phyloP scores from a whole-genome alignment of 2,113 vertebrate genomes.

The Sinocyclocheilus anophthalmus region DNA sequence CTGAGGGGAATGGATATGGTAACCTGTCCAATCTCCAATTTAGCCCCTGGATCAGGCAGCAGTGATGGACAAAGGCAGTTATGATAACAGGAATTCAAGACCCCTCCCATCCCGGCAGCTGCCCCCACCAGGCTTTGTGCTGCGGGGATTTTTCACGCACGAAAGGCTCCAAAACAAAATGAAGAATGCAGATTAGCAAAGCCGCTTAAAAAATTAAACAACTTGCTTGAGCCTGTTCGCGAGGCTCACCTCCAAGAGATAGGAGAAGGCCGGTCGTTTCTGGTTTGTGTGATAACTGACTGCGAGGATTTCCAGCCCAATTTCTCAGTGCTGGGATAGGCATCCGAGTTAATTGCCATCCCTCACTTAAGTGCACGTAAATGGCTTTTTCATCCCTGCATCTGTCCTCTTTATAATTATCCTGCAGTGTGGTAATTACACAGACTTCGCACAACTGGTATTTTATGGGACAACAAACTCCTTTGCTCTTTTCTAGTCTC shows the following conservation, averaged over 20 bases:
- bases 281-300: slow-evolving; percentile 53
- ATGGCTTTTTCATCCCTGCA: slow-evolving; percentile 57
- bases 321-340: slow-evolving; percentile 54
- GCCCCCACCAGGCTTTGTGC: slow-evolving; percentile 46
- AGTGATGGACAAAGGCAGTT: slow-evolving; percentile 36
- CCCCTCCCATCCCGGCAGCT: slow-evolving; percentile 32
- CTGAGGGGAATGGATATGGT: slow-evolving; percentile 15
- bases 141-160: slow-evolving; percentile 56
- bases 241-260: slow-evolving; percentile 56
- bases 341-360: slow-evolving; percentile 54
- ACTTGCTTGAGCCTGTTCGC: slow-evolving; percentile 33
- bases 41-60: slow-evolving; percentile 30
- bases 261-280: slow-evolving; percentile 40
- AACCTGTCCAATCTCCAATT: slow-evolving; percentile 37
- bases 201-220: slow-evolving; percentile 58
- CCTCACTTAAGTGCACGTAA: slow-evolving; percentile 57
- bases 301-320: slow-evolving; percentile 45
- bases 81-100: slow-evolving; percentile 43
- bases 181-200: slow-evolving; percentile 58
- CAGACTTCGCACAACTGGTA: slow-evolving; percentile 48
- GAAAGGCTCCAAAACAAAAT: slow-evolving; percentile 60
- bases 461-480: slow-evolving; percentile 55
- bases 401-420: slow-evolving; percentile 59
- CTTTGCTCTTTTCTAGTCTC: slow-evolving; percentile 44
- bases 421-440: slow-evolving; percentile 58